Evolutionary conservation across 2,888 invertebrate species (phyloP).

Genomic region (Dryocosmus kuriphilus): DNA sequence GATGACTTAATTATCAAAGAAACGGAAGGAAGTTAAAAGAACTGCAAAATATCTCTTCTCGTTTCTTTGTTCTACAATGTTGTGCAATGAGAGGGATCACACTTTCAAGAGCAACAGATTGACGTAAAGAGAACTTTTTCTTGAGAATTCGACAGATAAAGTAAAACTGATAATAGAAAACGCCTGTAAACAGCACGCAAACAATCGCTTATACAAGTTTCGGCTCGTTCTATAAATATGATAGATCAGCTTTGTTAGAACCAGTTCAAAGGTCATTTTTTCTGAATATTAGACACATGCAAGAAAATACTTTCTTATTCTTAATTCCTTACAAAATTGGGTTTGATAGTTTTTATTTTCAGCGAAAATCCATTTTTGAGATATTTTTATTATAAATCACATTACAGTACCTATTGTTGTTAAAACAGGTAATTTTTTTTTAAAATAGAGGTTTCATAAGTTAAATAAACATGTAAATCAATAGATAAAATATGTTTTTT

Average conservation of each 20-base stretch:
- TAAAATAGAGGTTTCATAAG: too few relatives aligned
- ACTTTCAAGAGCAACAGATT: not conserved
- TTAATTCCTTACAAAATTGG: too few relatives aligned
- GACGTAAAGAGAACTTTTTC: not conserved
- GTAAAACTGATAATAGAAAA: not conserved
- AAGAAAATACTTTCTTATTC: too few relatives aligned
- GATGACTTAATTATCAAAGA: not conserved
- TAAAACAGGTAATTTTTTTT: too few relatives aligned
- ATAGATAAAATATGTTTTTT: too few relatives aligned
- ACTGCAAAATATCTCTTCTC: not conserved
- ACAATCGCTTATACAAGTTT: not conserved
- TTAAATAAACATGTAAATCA: too few relatives aligned
- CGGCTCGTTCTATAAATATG: not conserved
- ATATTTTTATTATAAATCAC: too few relatives aligned
- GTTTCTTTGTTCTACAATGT: not conserved
- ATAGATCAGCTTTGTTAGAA: slow-evolving; percentile 2
- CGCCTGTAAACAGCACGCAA: not conserved
- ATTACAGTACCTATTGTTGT: too few relatives aligned
- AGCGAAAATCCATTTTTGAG: too few relatives aligned
- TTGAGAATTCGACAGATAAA: not conserved
- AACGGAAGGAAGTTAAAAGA: not conserved
- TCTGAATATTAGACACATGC: not conserved
- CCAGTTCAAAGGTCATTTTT: not conserved
- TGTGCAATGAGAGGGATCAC: not conserved
- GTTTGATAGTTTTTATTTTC: too few relatives aligned